phyloP scores from a whole-genome alignment of 2,797 vertebrate species.

The Mus spretus region DNA sequence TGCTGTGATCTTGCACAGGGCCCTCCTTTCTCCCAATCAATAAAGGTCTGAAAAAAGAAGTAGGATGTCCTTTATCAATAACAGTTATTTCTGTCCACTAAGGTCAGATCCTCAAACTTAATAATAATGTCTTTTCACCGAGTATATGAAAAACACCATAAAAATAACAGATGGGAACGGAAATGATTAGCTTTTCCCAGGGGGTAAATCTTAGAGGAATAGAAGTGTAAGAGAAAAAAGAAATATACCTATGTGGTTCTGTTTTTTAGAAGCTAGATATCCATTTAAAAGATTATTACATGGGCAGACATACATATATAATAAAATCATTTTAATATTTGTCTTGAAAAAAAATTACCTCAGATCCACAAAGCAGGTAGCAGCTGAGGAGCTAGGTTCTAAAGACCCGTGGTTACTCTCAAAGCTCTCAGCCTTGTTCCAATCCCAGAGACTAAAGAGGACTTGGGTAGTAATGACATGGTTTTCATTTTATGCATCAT shows the following conservation, averaged over 20 bases:
- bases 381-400: not conserved
- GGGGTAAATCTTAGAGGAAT: not conserved
- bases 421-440: not conserved
- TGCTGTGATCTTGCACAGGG: not conserved
- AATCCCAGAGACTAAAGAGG: not conserved
- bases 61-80: not conserved
- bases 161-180: not conserved
- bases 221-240: not conserved
- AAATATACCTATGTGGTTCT: not conserved
- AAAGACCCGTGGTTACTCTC: not conserved
- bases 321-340: slow-evolving; percentile 18
- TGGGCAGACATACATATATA: not conserved
- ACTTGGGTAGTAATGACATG: not conserved
- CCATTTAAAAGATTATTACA: slow-evolving; percentile 23
- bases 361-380: not conserved
- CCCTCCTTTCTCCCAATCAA: not conserved
- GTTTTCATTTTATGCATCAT: not conserved
- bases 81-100: slow-evolving; percentile 18
- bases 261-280: slow-evolving; percentile 46
- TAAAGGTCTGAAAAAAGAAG: not conserved
- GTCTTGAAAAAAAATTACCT: not conserved
- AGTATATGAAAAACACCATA: not conserved
- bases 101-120: not conserved
- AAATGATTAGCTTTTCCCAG: not conserved
- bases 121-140: not conserved